A percentile compares a stretch with the other conserved stretches of the same genome.
Conservation (phyloP, 2,888 invertebrate species). For the Plebejus anna region DNA sequence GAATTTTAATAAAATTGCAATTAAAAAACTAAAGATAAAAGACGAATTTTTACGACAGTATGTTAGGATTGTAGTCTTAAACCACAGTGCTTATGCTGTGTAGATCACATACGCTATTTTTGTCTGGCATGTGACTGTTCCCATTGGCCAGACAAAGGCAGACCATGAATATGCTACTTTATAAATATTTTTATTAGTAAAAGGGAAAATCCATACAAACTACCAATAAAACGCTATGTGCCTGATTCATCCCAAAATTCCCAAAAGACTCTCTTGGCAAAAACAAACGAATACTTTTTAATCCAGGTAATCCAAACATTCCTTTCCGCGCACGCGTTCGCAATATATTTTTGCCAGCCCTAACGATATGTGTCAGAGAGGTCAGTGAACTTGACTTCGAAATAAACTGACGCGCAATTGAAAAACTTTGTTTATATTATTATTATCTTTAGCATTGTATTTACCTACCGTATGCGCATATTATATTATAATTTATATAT, state of each 20-base stretch:
- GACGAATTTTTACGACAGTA: too few relatives aligned
- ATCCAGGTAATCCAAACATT: background rate
- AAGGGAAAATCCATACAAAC: background rate
- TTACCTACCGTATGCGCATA: background rate
- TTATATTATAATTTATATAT: too few relatives aligned
- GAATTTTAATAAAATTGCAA: background rate
- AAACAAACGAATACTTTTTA: background rate
- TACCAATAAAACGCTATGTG: background rate
- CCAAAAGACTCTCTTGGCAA: background rate
- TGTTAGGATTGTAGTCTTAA: too few relatives aligned
- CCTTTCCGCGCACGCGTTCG: background rate
- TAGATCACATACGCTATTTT: too few relatives aligned
- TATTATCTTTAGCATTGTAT: background rate
- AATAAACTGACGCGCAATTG: slow-evolving; percentile 11
- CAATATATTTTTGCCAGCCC: slow-evolving; percentile 8
- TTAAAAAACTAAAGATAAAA: too few relatives aligned
- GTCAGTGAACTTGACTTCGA: slow-evolving; percentile 3
- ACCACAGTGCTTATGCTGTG: too few relatives aligned
- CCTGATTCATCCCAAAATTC: background rate
- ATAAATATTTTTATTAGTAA: background rate
- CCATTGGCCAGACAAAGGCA: too few relatives aligned
- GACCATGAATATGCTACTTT: too few relatives aligned
- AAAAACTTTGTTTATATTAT: background rate
- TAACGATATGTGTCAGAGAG: slow-evolving; percentile 1
- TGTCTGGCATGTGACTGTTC: too few relatives aligned